A percentile compares a stretch with the other conserved stretches of the same genome.
These are phyloP conservation scores for Apis laboriosa DNA, from an alignment of 1,140 invertebrate genomes.

Conservation along the genomic window DNA sequence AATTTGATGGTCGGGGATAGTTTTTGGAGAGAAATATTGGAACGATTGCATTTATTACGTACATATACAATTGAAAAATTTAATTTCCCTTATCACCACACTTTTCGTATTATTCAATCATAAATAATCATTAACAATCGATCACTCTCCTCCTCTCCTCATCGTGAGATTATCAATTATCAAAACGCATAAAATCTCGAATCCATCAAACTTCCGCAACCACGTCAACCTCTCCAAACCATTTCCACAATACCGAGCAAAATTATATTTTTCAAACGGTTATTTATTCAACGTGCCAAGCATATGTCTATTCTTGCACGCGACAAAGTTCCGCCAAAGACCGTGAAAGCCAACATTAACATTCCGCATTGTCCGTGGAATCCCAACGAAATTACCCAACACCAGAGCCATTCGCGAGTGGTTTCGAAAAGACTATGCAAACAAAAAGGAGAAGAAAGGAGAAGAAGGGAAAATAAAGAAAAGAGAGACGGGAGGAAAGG, in stretches of 20 bases:
- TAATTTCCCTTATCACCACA: too few relatives aligned
- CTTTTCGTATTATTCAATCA: too few relatives aligned
- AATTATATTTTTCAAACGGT: neutral
- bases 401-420: neutral
- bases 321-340: neutral
- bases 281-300: neutral
- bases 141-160: too few relatives aligned
- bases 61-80: too few relatives aligned
- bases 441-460: neutral
- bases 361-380: constrained; percentile 6
- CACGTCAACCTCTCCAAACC: too few relatives aligned
- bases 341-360: neutral
- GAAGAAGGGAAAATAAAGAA: neutral
- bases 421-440: neutral
- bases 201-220: too few relatives aligned
- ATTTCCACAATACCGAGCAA: too few relatives aligned
- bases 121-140: too few relatives aligned
- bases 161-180: too few relatives aligned
- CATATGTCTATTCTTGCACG: neutral
- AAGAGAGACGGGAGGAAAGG: neutral
- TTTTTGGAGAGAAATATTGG: too few relatives aligned
- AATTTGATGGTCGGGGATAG: neutral
- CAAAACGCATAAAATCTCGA: too few relatives aligned
- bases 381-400: neutral
- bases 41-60: too few relatives aligned